phyloP scores from a whole-genome alignment of 1,140 invertebrate species.

The Ceratosolen solmsi region DNA sequence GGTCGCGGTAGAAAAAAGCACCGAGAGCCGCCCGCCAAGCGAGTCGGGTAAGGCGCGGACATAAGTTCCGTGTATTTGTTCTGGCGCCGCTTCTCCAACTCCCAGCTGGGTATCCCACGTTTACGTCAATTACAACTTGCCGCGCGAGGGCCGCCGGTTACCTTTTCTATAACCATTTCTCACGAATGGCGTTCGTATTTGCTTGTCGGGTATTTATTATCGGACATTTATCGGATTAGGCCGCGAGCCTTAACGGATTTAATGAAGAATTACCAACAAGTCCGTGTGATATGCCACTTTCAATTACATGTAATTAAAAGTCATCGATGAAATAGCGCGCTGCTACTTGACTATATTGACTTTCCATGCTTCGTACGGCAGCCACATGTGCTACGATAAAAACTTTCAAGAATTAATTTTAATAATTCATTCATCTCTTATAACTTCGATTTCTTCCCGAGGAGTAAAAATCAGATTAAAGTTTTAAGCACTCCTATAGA shows the following conservation, averaged over 20 bases:
- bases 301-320: too few relatives aligned
- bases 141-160: slow-evolving; percentile 49
- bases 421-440: not conserved
- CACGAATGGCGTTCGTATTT: not conserved
- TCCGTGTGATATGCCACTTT: too few relatives aligned
- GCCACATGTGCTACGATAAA: not conserved
- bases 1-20: slow-evolving; percentile 25
- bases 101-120: too few relatives aligned
- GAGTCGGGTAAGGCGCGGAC: too few relatives aligned
- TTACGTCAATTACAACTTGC: too few relatives aligned
- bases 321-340: too few relatives aligned
- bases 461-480: not conserved
- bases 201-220: not conserved
- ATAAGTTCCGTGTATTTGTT: too few relatives aligned
- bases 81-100: too few relatives aligned
- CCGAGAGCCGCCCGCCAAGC: not conserved
- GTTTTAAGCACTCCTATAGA: not conserved
- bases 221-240: not conserved
- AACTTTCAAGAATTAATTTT: not conserved
- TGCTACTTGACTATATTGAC: too few relatives aligned
- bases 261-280: too few relatives aligned
- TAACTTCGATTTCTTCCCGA: not conserved
- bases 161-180: not conserved
- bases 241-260: not conserved
- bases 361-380: not conserved